Evolutionary conservation across 1,140 invertebrate genomes (phyloP).

Genomic region (Drosophila micromelanica): DNA sequence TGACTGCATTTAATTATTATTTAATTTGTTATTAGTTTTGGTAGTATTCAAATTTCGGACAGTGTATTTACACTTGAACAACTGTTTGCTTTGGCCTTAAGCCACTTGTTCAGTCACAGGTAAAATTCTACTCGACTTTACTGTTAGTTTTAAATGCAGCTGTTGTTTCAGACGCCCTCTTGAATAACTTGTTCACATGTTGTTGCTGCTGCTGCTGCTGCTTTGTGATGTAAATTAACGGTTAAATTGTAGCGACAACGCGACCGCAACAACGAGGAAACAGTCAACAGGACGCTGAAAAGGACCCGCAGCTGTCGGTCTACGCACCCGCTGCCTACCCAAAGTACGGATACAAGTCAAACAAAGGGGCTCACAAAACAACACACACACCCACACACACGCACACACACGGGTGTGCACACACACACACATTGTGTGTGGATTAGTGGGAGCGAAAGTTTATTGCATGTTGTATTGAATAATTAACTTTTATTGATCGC

Average conservation of each 20-base stretch:
- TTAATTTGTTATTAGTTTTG: too few species aligned
- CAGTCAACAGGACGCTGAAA: conserved; percentile 31
- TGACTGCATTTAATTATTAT: too few species aligned
- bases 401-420: conserved; percentile 7
- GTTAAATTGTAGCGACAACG: conserved; percentile 63
- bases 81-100: too few species aligned
- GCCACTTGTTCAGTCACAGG: too few species aligned
- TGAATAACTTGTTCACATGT: neutral
- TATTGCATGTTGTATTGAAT: conserved; percentile 72
- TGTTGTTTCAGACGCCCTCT: neutral
- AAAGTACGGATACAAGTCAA: conserved; percentile 29
- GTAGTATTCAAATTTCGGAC: too few species aligned
- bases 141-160: neutral
- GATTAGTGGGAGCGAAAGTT: conserved; percentile 66
- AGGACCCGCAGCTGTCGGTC: conserved; percentile 20
- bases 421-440: conserved; percentile 14
- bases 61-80: too few species aligned
- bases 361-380: conserved; percentile 39
- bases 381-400: conserved; percentile 12
- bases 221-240: conserved; percentile 80
- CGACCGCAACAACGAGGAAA: conserved; percentile 30
- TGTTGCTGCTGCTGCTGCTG: conserved; percentile 64
- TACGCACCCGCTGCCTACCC: neutral
- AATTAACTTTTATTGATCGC: conserved; percentile 83
- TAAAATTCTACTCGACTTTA: neutral